Conservation (phyloP, 1,140 invertebrate genomes). For the Oreohelix idahoensis region DNA sequence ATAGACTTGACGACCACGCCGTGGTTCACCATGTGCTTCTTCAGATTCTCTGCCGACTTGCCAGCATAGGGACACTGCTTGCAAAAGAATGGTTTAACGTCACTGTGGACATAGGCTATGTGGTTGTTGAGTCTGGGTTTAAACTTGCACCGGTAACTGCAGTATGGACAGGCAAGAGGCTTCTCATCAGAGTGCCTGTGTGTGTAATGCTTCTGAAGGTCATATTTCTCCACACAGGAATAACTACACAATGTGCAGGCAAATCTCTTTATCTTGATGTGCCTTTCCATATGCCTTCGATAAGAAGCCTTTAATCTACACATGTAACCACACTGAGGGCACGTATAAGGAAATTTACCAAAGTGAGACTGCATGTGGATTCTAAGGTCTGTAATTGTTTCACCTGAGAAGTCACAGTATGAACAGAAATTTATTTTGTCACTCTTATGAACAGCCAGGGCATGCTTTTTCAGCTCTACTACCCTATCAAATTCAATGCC, state of each 20-base stretch:
- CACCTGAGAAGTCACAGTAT: slow-evolving; percentile 24
- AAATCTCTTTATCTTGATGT: slow-evolving; percentile 23
- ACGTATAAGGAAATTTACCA: slow-evolving; percentile 18
- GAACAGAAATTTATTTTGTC: slow-evolving; percentile 29
- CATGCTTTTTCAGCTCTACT: slow-evolving; percentile 24
- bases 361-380: slow-evolving; percentile 31
- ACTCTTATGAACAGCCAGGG: slow-evolving; percentile 31
- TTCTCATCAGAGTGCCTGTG: slow-evolving; percentile 31
- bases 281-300: slow-evolving; percentile 27
- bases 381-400: slow-evolving; percentile 7
- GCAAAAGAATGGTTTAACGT: slow-evolving; percentile 33
- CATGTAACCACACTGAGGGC: slow-evolving; percentile 22
- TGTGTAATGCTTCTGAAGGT: slow-evolving; percentile 24
- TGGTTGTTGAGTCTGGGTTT: slow-evolving; percentile 29
- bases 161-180: slow-evolving; percentile 21
- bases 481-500: not conserved
- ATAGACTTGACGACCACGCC: slow-evolving; percentile 17
- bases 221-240: slow-evolving; percentile 33
- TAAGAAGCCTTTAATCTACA: slow-evolving; percentile 25
- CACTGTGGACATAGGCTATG: slow-evolving; percentile 31
- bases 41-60: slow-evolving; percentile 28
- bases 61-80: slow-evolving; percentile 30
- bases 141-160: slow-evolving; percentile 27
- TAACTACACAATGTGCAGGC: slow-evolving; percentile 16
- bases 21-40: slow-evolving; percentile 31